phyloP scores from a whole-genome alignment of 2,113 vertebrate genomes.

The Brachirus orientalis region DNA sequence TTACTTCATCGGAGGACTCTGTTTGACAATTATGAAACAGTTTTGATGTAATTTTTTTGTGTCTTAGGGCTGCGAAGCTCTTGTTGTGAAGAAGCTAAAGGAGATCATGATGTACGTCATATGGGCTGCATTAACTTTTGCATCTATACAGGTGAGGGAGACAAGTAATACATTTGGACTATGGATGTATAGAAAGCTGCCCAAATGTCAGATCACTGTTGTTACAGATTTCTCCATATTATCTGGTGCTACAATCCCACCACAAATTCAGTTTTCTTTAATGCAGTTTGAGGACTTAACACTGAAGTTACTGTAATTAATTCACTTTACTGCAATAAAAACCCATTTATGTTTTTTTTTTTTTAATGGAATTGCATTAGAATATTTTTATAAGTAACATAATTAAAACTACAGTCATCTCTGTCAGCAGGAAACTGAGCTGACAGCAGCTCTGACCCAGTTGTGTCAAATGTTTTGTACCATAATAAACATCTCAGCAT shows the following conservation, averaged over 20 bases:
- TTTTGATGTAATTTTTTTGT: background rate
- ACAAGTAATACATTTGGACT: background rate
- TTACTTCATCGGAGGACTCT: no score
- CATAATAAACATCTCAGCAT: constrained; percentile 4
- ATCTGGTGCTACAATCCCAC: no score
- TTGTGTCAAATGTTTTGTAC: constrained; percentile 37
- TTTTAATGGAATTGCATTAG: no score
- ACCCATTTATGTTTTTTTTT: no score
- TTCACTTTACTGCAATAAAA: no score
- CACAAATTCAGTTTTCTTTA: no score
- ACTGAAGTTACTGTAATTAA: no score
- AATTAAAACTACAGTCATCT: constrained; percentile 17
- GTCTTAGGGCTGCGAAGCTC: constrained; percentile 91
- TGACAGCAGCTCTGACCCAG: constrained; percentile 42
- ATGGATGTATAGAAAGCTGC: background rate
- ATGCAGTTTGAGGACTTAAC: no score
- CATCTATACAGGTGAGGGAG: constrained; percentile 91
- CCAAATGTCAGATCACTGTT: background rate
- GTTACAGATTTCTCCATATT: background rate
- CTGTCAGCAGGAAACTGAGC: constrained; percentile 1
- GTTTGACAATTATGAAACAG: no score
- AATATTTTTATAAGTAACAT: no score
- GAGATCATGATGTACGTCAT: constrained; percentile 99
- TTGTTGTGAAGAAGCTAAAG: constrained; percentile 96
- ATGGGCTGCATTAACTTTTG: constrained; percentile 94